Base-by-base conservation (phyloP, 37 sponge, comb jelly and placozoan genomes). In the Aphrocallistes beatrix region DNA sequence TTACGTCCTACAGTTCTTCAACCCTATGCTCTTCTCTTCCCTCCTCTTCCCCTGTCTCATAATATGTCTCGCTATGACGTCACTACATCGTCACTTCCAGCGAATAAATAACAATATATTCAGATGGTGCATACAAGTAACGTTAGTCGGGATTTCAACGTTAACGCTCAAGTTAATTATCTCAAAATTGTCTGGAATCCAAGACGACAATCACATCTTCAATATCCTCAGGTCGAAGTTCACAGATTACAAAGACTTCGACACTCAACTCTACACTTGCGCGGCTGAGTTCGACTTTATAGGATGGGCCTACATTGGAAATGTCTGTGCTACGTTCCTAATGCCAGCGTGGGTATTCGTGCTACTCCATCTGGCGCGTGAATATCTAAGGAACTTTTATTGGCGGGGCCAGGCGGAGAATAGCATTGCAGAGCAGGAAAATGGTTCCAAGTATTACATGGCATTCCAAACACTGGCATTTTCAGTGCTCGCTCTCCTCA, bases 241-340 rank as follows among this genome's bases (percentile, higher is more conserved):
- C 50, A 89, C 92, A 32, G 86, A 84, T 17, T 94, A 92, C 90
- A 39, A 81, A 37, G 94, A 97, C 86, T 97, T 97, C 85, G 92
- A 97, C 88, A 94, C 98, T 16, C 90, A 90, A 81, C 90, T 97
- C 60, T 97, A 97, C 83, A 86, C 88, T 0, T 97, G 98, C 86
- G 85, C 98, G 39, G 82, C 87, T 0, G 94, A 94, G 85, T 97
- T 97, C 89, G 94, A 92, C 88, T 94, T 94, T 82, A 86, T 94
- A n/a, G 83, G 90, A 16, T 39, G 86, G 37, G 47, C 32, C 30
- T 91, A 87, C 34, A 48, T 86, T 13, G 69, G 40, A n/a, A 81
- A 81, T 36, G 39, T 87, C 37, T 36, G 87, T 9, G 0, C 50
- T 34, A 94, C 94, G 39, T 82, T 91, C 38, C 89, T 94, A 1